Conservation (phyloP, 2,113 vertebrate genomes). For the Lepus europaeus region DNA sequence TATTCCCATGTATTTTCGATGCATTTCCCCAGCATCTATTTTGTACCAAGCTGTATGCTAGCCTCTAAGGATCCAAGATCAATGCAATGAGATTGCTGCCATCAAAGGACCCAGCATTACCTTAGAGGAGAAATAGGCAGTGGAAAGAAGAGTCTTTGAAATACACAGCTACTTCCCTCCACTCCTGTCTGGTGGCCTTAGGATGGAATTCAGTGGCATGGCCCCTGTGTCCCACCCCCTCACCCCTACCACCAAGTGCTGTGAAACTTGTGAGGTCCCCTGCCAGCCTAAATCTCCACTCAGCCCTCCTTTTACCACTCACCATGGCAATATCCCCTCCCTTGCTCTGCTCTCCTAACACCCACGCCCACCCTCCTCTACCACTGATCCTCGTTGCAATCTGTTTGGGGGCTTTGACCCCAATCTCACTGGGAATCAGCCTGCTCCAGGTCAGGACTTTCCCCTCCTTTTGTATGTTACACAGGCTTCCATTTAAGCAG, state of each 20-base stretch:
- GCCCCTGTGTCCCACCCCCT: no score
- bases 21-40: background rate
- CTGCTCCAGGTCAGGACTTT: background rate
- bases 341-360: background rate
- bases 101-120: background rate
- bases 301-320: background rate
- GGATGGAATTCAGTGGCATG: background rate
- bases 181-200: background rate
- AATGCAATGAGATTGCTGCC: background rate
- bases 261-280: background rate
- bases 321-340: background rate
- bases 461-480: background rate
- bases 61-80: background rate
- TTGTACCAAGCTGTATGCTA: background rate
- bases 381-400: background rate
- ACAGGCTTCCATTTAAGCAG: slow-evolving; percentile 17
- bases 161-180: background rate
- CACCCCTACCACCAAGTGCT: background rate
- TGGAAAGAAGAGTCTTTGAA: background rate
- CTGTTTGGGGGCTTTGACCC: slow-evolving; percentile 1
- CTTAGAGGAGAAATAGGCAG: background rate
- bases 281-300: background rate
- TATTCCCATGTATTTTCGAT: background rate
- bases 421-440: background rate
- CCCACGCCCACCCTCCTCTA: background rate